A percentile compares a stretch with the other conserved stretches of the same genome.
phyloP scores from a whole-genome alignment of 2,888 invertebrate genomes.

The Ceramica pisi region DNA sequence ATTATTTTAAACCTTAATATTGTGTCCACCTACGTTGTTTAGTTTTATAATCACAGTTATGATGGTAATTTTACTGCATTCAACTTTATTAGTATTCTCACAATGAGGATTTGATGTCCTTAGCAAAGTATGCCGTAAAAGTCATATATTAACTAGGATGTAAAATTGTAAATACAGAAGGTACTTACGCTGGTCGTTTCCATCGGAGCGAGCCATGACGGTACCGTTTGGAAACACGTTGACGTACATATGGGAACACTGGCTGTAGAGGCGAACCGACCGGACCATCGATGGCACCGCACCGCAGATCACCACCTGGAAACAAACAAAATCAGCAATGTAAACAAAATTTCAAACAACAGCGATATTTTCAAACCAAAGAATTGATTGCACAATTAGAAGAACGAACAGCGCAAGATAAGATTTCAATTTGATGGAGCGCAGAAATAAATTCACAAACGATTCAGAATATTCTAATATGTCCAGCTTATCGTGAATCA shows the following conservation, averaged over 20 bases:
- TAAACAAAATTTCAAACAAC: conserved; percentile 31
- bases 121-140: conserved; percentile 46
- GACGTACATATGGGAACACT: conserved; percentile 92
- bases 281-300: conserved; percentile 94
- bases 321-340: conserved; percentile 47
- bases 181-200: conserved; percentile 92
- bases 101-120: conserved; percentile 48
- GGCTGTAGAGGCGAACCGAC: conserved; percentile 93
- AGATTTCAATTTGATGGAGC: conserved; percentile 54
- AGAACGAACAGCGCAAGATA: conserved; percentile 53
- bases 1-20: not conserved
- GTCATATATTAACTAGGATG: conserved; percentile 53
- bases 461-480: conserved; percentile 59
- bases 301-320: conserved; percentile 94
- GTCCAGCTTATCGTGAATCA: conserved; percentile 61
- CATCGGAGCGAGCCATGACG: conserved; percentile 91
- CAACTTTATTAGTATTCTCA: conserved; percentile 32
- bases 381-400: conserved; percentile 53
- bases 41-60: conserved; percentile 33
- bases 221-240: conserved; percentile 92
- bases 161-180: conserved; percentile 57
- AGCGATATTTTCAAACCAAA: conserved; percentile 28
- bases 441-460: conserved; percentile 53
- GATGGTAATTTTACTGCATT: conserved; percentile 22
- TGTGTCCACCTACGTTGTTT: conserved; percentile 6